A percentile compares a stretch with the other conserved stretches of the same genome.
phyloP scores from a whole-genome alignment of 2,113 vertebrate species.

The Crypturellus undulatus region DNA sequence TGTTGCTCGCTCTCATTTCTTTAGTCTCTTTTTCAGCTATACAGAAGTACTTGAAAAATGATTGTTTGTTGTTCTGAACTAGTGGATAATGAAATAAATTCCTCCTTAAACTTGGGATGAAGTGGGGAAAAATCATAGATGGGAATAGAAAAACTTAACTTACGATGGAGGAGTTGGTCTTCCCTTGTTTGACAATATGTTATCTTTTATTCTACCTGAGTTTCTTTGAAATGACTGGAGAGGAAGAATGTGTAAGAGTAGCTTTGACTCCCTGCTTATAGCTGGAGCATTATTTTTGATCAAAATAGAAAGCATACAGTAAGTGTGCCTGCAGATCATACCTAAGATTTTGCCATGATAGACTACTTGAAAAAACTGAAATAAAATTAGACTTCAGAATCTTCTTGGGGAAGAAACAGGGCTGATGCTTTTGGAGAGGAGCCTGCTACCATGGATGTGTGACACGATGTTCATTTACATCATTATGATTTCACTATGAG shows the following conservation, averaged over 20 bases:
- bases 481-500: background rate
- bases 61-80: background rate
- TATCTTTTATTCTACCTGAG: background rate
- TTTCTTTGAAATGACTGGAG: background rate
- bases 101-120: background rate
- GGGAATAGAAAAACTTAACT: background rate
- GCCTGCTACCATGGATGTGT: background rate
- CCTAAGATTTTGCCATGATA: background rate
- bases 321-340: background rate
- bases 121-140: background rate
- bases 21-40: conserved; percentile 10
- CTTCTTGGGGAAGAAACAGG: background rate
- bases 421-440: background rate
- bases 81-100: background rate
- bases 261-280: background rate
- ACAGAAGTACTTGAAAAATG: conserved; percentile 19
- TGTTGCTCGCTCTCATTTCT: background rate
- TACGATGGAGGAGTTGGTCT: background rate
- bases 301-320: rapidly evolving
- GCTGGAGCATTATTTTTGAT: background rate
- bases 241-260: background rate
- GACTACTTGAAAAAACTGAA: background rate
- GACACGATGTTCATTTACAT: background rate
- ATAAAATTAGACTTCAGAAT: background rate
- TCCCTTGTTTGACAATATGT: background rate